Base-by-base conservation (phyloP, 2,113 vertebrate genomes). In the Gavia stellata region DNA sequence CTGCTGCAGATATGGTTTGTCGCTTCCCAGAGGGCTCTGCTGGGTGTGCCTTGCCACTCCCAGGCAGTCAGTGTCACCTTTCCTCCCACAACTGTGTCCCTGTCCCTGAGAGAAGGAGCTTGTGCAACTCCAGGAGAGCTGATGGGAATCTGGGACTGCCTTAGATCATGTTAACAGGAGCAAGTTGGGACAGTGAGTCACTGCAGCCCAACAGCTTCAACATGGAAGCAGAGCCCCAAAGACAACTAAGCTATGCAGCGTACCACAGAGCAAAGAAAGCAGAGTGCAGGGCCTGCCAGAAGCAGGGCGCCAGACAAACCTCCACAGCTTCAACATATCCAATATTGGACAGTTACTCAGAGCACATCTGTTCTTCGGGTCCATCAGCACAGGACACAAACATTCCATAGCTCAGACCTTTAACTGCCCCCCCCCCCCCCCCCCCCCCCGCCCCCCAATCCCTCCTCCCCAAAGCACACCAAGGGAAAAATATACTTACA, bases 401-500 rank as follows among this genome's bases (percentile, higher is more conserved):
- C 12, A 26, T 52, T 59, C 81, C 73, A 74, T 44, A 89, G 38
- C 61, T 61, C 77, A 67, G 33, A 78, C 1, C 0, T 81, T 79
- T 18, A 52, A 38, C 55, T 36, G 13, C 7, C 7, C 36, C 36
- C 53, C 5, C 8, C 4, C 5, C 8, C 4, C 5, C 8, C 4
- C 5, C 8, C 4, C 5, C 8, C 4, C 5, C 8, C 4, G n/a
- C 36, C 36, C 53, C 5, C 8, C 4, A 17, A 4, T 4, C 5
- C 13, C 72, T 29, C 34, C 18, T 34, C 53, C 70, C 61, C 50
- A 12, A 34, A 83, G 45, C 2, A n/a, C 63, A 74, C 15, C 11
- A 20, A 61, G 18, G 11, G n/a, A 9, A 8, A 44, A 49, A 34
- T 29, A 59, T 97, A 99, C 99, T 99, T 97, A 99, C 99, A 99